Percentiles rank a stretch among this genome's conserved stretches.
These are phyloP conservation scores for Kryptolebias marmoratus DNA, from an alignment of 2,113 vertebrate species.

Conservation along the genomic window DNA sequence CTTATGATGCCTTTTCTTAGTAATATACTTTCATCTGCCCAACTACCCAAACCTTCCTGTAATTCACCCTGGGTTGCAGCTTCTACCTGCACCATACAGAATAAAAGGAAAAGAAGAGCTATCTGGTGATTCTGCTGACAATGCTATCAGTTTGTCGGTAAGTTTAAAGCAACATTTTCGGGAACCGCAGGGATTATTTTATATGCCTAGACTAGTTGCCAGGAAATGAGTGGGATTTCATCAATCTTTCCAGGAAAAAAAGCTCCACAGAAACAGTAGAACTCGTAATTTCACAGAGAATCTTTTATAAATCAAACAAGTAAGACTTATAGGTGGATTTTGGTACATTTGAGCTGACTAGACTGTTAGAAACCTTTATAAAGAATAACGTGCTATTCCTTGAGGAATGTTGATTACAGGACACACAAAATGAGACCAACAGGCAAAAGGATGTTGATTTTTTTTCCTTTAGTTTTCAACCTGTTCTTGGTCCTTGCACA, in stretches of 20 bases:
- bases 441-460: neutral
- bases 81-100: neutral
- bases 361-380: neutral
- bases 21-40: neutral
- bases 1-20: neutral
- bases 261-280: neutral
- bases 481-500: too few species aligned
- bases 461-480: too few species aligned
- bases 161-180: neutral
- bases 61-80: neutral
- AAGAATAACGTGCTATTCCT: neutral
- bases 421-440: neutral
- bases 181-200: neutral
- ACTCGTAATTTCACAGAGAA: constrained; percentile 1
- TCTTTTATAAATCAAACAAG: neutral
- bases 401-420: neutral
- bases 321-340: neutral
- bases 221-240: constrained; percentile 3
- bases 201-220: neutral
- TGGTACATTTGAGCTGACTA: neutral
- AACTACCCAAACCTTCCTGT: neutral
- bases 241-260: neutral
- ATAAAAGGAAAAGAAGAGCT: neutral
- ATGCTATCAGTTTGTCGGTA: neutral
- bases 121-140: neutral